Evolutionary conservation across 2,113 vertebrate genomes (phyloP).

Genomic region (Nyctereutes procyonoides): DNA sequence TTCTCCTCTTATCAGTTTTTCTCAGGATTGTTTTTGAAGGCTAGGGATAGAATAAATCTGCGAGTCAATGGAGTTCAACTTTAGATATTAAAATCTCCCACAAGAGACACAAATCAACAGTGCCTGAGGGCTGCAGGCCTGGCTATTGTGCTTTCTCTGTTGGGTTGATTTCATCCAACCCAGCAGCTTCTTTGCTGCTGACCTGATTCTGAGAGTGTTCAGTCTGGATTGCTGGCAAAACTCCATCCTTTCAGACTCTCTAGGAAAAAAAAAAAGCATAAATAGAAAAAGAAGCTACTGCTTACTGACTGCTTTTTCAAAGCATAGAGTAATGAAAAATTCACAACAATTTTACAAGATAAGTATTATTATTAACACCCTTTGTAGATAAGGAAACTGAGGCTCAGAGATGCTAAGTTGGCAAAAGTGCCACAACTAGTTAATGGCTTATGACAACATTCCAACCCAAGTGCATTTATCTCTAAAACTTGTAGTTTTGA

Average conservation of each 20-base stretch:
- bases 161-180: background rate
- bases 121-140: background rate
- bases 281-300: background rate
- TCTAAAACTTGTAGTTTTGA: background rate
- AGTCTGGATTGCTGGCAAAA: constrained; percentile 24
- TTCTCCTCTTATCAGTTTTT: background rate
- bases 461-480: background rate
- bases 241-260: background rate
- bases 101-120: background rate
- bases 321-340: background rate
- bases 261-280: constrained; percentile 1
- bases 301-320: background rate
- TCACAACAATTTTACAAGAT: background rate
- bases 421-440: background rate
- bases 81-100: background rate
- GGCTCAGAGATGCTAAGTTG: background rate
- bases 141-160: background rate
- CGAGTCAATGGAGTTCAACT: background rate
- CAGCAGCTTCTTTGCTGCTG: background rate
- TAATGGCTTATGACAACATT: background rate
- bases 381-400: constrained; percentile 1
- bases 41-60: background rate
- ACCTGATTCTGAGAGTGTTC: constrained; percentile 18
- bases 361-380: background rate
- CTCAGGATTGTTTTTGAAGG: background rate